These are phyloP conservation scores for Tipula vernalis DNA, from an alignment of 2,888 invertebrate genomes.

Conservation along the genomic window DNA sequence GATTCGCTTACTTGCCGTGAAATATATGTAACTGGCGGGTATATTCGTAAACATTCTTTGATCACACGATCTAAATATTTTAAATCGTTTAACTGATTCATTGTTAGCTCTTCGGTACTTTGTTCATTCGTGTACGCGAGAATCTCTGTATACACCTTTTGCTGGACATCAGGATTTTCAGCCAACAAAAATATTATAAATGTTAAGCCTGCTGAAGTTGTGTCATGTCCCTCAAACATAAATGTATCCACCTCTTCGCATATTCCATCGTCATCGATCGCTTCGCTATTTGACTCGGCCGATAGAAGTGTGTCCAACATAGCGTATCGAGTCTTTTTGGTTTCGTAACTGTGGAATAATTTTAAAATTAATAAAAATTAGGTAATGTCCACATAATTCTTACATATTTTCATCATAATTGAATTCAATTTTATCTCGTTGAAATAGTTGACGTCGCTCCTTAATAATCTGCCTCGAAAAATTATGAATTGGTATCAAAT, in stretches of 20 bases:
- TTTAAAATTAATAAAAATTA: background rate
- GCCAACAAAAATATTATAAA: constrained; percentile 41
- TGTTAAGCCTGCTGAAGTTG: constrained; percentile 41
- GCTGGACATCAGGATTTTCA: constrained; percentile 37
- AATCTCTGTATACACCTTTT: constrained; percentile 36
- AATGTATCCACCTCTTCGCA: constrained; percentile 51
- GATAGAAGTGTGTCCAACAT: constrained; percentile 44
- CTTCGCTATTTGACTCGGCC: constrained; percentile 35
- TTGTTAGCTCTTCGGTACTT: constrained; percentile 17
- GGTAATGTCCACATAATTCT: background rate
- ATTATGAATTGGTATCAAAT: constrained; percentile 30
- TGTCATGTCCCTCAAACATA: constrained; percentile 54
- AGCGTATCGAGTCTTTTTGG: constrained; percentile 35
- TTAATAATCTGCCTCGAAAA: constrained; percentile 36
- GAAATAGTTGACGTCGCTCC: constrained; percentile 27
- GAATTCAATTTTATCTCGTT: constrained; percentile 17
- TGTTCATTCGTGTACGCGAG: constrained; percentile 27
- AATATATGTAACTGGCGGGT: constrained; percentile 42
- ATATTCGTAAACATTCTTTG: constrained; percentile 42
- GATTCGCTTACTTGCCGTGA: constrained; percentile 27
- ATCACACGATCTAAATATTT: constrained; percentile 42
- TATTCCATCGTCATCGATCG: constrained; percentile 41
- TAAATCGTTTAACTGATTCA: constrained; percentile 26
- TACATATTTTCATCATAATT: constrained; percentile 18
- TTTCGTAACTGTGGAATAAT: constrained; percentile 7